Evolutionary conservation across 2,113 vertebrate species (phyloP).

Genomic region (Rhodinocichla rosea): DNA sequence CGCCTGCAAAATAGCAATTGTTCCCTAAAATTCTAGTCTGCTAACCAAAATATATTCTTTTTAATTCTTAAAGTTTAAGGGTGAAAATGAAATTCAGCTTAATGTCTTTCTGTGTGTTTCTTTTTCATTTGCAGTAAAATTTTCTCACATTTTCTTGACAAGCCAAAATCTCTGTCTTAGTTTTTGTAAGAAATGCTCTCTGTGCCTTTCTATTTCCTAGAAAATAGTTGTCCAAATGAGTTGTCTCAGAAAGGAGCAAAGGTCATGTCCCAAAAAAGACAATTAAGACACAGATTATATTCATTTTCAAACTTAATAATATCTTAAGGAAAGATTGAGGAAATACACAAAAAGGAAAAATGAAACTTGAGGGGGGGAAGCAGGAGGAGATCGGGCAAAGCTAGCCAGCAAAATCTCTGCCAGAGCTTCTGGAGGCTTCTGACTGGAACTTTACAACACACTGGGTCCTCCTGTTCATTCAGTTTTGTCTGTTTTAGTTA

Average conservation of each 20-base stretch:
- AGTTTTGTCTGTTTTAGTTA: neutral
- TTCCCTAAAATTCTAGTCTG: neutral
- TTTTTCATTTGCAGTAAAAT: neutral
- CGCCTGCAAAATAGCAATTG: neutral
- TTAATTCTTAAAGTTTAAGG: neutral
- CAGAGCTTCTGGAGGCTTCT: neutral
- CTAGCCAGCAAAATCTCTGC: neutral
- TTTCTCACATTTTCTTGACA: constrained; percentile 16
- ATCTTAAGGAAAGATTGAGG: neutral
- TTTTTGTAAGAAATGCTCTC: neutral
- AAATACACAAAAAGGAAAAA: neutral
- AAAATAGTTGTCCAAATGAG: neutral
- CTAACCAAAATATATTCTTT: neutral
- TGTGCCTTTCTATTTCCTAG: neutral
- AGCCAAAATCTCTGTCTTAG: constrained; percentile 8
- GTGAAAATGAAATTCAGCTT: neutral
- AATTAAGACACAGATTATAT: neutral
- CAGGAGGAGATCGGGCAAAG: neutral
- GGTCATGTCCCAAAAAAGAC: neutral
- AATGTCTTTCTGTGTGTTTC: neutral
- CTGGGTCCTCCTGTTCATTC: neutral
- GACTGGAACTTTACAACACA: neutral
- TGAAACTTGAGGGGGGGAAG: neutral
- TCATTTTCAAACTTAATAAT: neutral
- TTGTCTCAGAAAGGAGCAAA: neutral